Base-by-base conservation (phyloP, 35 echinoderm and acorn worm genomes). In the Lytechinus pictus region DNA sequence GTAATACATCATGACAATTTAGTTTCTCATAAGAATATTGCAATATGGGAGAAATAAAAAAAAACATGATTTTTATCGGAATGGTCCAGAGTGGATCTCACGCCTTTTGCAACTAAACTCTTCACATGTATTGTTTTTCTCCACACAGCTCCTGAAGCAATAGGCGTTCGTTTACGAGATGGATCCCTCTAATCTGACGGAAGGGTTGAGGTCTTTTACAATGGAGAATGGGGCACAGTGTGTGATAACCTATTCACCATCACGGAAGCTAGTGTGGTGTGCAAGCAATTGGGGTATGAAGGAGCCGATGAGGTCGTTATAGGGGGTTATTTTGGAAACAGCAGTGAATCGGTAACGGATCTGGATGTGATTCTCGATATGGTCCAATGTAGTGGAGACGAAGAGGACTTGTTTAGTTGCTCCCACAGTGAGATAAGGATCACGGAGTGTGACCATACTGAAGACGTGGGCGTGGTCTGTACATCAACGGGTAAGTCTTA, bases 391-490 rank as follows among this genome's bases (percentile, higher is more conserved):
- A 52, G 0, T 52, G 88, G 88, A 3, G 14, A 12, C 5, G 88
- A 90, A 27, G 88, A 9, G 21, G 52, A 44, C 88, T 21, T 90
- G 88, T 90, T 90, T 54, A 27, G 52, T 5, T 90, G 88, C 14
- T 24, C 27, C 4, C 88, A 90, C 52, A 54, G 29, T 52, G 88
- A 13, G 29, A 90, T 90, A 21, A 6, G 14, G 13, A 90, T 8
- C 88, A 90, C 88, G 28, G n/a, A 9, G 12, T 90, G 88, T 54
- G 52, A 54, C 52, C 29, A 90, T 54, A 33, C 88, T 1, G 88
- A 90, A 90, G 88, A 90, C 52, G 88, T 90, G n/a, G 88, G 88
- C 29, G 88, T 90, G 28, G 27, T 90, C 52, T 90, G 88, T 54
- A 90, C 88, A 9, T 90, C 88, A 10, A 10, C 29, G 14, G 88